These are phyloP conservation scores for Acronicta leporina DNA, from an alignment of 2,888 invertebrate species.

Conservation along the genomic window DNA sequence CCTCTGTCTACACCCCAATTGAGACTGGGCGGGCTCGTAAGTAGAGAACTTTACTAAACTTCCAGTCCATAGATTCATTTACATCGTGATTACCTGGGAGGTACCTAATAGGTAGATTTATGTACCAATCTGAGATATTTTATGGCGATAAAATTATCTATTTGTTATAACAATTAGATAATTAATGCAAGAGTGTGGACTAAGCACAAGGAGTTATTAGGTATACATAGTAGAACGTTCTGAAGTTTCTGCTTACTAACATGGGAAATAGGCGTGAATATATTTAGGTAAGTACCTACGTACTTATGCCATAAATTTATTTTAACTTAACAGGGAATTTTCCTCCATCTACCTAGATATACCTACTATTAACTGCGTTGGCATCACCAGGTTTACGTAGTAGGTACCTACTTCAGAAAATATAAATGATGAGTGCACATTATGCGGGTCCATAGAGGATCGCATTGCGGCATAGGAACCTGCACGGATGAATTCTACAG, in stretches of 20 bases:
- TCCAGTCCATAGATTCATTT: background rate
- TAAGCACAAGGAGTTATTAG: no score
- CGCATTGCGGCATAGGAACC: slow-evolving; percentile 45
- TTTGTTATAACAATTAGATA: background rate
- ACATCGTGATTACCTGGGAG: background rate
- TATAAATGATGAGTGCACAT: slow-evolving; percentile 35
- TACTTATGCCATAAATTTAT: no score
- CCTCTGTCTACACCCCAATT: slow-evolving; percentile 40
- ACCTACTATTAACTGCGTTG: background rate
- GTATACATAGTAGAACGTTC: no score
- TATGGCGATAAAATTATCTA: no score
- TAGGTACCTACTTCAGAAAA: background rate
- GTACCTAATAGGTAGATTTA: background rate
- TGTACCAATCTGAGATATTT: no score
- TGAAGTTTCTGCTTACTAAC: no score
- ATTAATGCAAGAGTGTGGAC: background rate
- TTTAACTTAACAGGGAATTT: no score
- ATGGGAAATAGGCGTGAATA: no score
- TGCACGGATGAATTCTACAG: slow-evolving; percentile 21
- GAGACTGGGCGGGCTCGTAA: slow-evolving; percentile 21
- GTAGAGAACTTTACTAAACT: background rate
- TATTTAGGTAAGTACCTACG: no score
- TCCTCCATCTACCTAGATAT: no score
- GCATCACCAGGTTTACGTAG: slow-evolving; percentile 2
- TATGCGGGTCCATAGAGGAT: slow-evolving; percentile 18